Percentiles rank a stretch among this genome's conserved stretches.
These are phyloP conservation scores for Hermodice carunculata DNA, from an alignment of 2,888 invertebrate species.

Conservation along the genomic window DNA sequence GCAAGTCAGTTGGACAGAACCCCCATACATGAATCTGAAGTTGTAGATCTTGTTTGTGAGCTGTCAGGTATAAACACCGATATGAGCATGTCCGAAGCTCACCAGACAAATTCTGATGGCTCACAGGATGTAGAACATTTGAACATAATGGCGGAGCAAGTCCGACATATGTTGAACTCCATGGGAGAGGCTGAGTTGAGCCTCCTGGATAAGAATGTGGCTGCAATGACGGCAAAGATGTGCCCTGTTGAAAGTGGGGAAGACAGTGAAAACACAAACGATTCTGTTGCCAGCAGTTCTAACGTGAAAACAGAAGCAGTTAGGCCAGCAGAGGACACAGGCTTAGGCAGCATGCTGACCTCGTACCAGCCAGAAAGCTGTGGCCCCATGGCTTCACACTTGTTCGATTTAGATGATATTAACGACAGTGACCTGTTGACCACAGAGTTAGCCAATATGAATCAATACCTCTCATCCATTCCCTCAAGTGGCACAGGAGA, in stretches of 20 bases:
- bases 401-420: constrained; percentile 42
- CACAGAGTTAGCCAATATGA: constrained; percentile 32
- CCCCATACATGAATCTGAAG: constrained; percentile 42
- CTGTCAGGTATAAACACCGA: constrained; percentile 25
- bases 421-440: constrained; percentile 39
- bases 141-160: constrained; percentile 36
- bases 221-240: too few species aligned
- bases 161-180: constrained; percentile 29
- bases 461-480: too few species aligned
- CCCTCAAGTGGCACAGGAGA: too few species aligned
- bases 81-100: constrained; percentile 41
- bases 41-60: constrained; percentile 40
- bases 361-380: too few species aligned
- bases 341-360: too few species aligned
- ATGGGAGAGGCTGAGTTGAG: constrained; percentile 35
- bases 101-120: neutral
- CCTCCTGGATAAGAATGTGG: constrained; percentile 25
- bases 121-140: constrained; percentile 15
- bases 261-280: too few species aligned
- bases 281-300: too few species aligned
- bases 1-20: constrained; percentile 18
- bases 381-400: constrained; percentile 3
- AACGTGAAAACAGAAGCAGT: too few species aligned
- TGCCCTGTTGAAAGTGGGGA: too few species aligned
- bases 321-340: too few species aligned